Percentiles rank a stretch among this genome's conserved stretches.
These are phyloP conservation scores for Coptodon bakossiorum DNA, from an alignment of 2,113 vertebrate genomes.

Conservation along the genomic window DNA sequence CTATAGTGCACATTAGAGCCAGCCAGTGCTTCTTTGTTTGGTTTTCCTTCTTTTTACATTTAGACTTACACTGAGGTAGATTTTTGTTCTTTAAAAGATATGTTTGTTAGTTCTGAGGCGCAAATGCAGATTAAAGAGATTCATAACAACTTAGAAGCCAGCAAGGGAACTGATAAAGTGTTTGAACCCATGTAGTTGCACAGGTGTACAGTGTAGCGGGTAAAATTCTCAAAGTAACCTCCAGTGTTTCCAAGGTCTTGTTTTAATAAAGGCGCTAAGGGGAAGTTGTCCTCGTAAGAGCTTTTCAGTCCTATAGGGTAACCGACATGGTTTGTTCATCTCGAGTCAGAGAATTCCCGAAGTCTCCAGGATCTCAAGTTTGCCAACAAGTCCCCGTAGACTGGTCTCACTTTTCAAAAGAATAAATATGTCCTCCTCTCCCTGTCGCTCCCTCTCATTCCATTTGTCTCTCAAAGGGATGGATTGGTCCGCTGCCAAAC, in stretches of 20 bases:
- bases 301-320: constrained; percentile 20
- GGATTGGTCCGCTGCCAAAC: constrained; percentile 52
- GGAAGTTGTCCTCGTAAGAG: constrained; percentile 12
- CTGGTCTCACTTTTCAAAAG: constrained; percentile 61
- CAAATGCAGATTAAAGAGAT: background rate
- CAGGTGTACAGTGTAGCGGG: background rate
- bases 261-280: constrained; percentile 6
- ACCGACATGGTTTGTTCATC: constrained; percentile 35
- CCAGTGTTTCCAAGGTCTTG: constrained; percentile 13
- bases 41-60: background rate
- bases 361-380: constrained; percentile 52
- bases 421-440: constrained; percentile 47
- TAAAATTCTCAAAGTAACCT: background rate
- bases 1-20: background rate
- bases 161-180: background rate
- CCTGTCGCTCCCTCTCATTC: constrained; percentile 38
- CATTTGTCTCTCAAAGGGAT: constrained; percentile 44
- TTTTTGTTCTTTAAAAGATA: background rate
- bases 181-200: background rate
- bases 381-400: constrained; percentile 55
- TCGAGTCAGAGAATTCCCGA: constrained; percentile 45
- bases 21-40: background rate
- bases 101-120: background rate
- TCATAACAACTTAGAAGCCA: background rate
- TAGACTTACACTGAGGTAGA: background rate